Base-by-base conservation (phyloP, 2,888 invertebrate species). In the Vesta saturnalis region DNA sequence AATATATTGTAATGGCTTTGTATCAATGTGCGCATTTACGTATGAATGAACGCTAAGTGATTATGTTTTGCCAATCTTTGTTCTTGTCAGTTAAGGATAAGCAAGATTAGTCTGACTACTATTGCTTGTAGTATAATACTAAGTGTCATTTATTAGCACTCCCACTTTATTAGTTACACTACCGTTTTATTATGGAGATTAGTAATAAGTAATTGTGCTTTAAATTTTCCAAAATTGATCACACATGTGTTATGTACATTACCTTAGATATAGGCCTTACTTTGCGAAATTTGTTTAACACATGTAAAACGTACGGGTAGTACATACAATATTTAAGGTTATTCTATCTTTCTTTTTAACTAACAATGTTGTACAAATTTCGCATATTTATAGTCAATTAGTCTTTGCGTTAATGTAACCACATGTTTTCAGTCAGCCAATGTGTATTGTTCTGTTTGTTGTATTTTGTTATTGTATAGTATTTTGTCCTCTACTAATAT, bases 401-500 rank as follows among this genome's bases (percentile, higher is more conserved):
- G 71, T 70, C 67, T 67, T 67, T 70, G 56, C 66, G 68, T 73
- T 73, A 67, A 70, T 72, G 69, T 66, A 73, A 66, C 71, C 70
- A 70, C 71, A 72, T 73, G 72, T 74, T 74, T 74, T 74, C 73
- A 72, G 70, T 66, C 61, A 69, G 67, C 66, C 59, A 59, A 64
- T 68, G 54, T 68, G 56, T 64, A 64, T 61, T 67, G 54, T 67
- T 72, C 59, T 64, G 64, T 71, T 69, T 72, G 72, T 71, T 66
- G 60, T 62, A 69, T 71, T 73, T 72, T 72, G 72, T 76, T 72
- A 72, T 68, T 75, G 72, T 74, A 73, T 75, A 74, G 74, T 74
- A 71, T 75, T 77, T 76, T 75, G 72, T 77, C 76, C 76, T 77
- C 72, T 77, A 77, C 74, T 77, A 74, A 75, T 74, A 74, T 76